A percentile compares a stretch with the other conserved stretches of the same genome.
Evolutionary conservation across 2,797 vertebrate genomes (phyloP).

Genomic region (Otus scops): DNA sequence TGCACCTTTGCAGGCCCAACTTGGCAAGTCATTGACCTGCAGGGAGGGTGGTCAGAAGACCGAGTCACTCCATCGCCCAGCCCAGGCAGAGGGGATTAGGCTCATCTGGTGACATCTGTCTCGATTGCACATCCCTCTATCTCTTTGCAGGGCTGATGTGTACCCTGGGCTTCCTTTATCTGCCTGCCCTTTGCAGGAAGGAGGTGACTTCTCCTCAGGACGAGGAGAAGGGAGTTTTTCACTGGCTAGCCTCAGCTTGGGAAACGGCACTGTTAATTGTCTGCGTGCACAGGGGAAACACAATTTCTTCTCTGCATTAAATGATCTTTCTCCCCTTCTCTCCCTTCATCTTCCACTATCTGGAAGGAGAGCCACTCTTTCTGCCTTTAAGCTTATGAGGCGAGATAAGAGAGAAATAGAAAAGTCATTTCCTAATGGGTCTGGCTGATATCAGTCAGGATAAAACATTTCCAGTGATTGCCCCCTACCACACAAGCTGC

Average conservation of each 20-base stretch:
- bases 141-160: accelerated
- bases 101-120: accelerated
- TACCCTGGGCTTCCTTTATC: neutral
- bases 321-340: neutral
- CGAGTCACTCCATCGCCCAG: accelerated
- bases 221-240: neutral
- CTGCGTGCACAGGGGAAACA: neutral
- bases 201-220: neutral
- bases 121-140: neutral
- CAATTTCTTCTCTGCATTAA: neutral
- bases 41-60: neutral
- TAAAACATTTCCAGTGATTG: neutral
- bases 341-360: neutral
- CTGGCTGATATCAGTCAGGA: accelerated
- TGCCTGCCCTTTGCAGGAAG: neutral
- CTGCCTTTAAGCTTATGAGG: neutral
- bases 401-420: neutral
- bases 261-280: neutral
- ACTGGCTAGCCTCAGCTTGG: neutral
- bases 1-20: neutral
- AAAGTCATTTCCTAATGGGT: conserved; percentile 10
- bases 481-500: neutral
- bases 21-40: neutral
- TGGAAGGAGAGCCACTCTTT: neutral
- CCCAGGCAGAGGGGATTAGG: neutral